Conservation (phyloP, 2,888 invertebrate genomes). For the Xanthorhoe designata region DNA sequence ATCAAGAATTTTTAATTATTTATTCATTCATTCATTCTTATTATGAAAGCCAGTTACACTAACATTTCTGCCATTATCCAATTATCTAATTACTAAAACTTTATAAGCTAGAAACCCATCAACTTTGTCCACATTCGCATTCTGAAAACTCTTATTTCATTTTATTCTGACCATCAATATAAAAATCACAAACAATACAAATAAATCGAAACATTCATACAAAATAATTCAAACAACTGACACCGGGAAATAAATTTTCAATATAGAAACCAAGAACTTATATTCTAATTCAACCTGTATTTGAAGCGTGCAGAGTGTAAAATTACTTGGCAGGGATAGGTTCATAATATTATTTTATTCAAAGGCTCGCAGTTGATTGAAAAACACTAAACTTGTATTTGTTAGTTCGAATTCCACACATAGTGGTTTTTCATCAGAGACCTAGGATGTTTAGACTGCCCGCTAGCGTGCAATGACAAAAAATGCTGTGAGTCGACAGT, state of each 20-base stretch:
- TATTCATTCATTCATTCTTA: too few relatives aligned
- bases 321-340: constrained; percentile 7
- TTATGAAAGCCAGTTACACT: too few relatives aligned
- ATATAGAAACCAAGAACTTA: constrained; percentile 7
- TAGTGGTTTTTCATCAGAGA: constrained; percentile 12
- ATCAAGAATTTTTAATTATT: too few relatives aligned
- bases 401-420: constrained; percentile 24
- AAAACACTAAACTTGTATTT: constrained; percentile 34
- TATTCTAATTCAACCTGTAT: constrained; percentile 5
- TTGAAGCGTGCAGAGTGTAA: background rate
- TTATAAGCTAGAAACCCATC: background rate
- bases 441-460: too few relatives aligned
- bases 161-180: background rate
- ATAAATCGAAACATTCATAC: constrained; percentile 19
- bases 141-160: background rate
- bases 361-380: constrained; percentile 32
- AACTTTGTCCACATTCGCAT: background rate
- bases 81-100: background rate
- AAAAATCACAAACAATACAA: constrained; percentile 18
- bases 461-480: too few relatives aligned
- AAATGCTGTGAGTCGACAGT: too few relatives aligned
- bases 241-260: constrained; percentile 22
- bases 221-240: constrained; percentile 18
- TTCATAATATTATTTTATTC: constrained; percentile 35
- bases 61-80: too few relatives aligned